Evolutionary conservation across 2,888 invertebrate species (phyloP).

Genomic region (Polymixis flavicincta): DNA sequence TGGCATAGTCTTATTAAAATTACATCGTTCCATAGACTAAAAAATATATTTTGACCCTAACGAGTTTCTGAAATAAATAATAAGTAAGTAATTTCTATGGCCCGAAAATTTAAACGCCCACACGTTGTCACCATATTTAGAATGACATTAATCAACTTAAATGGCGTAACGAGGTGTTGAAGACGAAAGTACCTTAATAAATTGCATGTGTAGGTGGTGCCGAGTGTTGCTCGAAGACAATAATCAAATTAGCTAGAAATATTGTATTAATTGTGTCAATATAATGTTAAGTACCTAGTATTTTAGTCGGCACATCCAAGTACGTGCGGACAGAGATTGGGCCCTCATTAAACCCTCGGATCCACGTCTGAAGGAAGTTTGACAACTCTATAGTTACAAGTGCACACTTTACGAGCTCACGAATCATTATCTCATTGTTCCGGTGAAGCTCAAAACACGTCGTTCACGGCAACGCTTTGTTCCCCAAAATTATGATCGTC

Average conservation of each 20-base stretch:
- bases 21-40: neutral
- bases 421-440: slow-evolving; percentile 88
- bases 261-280: slow-evolving; percentile 58
- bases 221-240: slow-evolving; percentile 9
- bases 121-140: slow-evolving; percentile 27
- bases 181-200: slow-evolving; percentile 29
- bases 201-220: slow-evolving; percentile 1
- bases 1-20: neutral
- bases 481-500: slow-evolving; percentile 85
- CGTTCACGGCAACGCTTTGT: slow-evolving; percentile 83
- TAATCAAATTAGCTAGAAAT: slow-evolving; percentile 49
- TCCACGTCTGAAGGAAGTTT: slow-evolving; percentile 76
- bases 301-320: slow-evolving; percentile 59
- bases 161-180: slow-evolving; percentile 23
- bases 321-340: slow-evolving; percentile 64
- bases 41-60: slow-evolving; percentile 2
- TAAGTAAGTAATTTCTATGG: slow-evolving; percentile 8
- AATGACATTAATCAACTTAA: slow-evolving; percentile 43
- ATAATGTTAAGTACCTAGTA: slow-evolving; percentile 31
- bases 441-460: slow-evolving; percentile 80
- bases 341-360: slow-evolving; percentile 78
- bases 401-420: slow-evolving; percentile 81
- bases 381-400: slow-evolving; percentile 79
- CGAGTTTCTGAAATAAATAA: slow-evolving; percentile 3
- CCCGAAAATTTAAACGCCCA: slow-evolving; percentile 7